Percentiles rank a stretch among this genome's conserved stretches.
Evolutionary conservation across 2,113 vertebrate genomes (phyloP).

Genomic region (Chinchilla lanigera): DNA sequence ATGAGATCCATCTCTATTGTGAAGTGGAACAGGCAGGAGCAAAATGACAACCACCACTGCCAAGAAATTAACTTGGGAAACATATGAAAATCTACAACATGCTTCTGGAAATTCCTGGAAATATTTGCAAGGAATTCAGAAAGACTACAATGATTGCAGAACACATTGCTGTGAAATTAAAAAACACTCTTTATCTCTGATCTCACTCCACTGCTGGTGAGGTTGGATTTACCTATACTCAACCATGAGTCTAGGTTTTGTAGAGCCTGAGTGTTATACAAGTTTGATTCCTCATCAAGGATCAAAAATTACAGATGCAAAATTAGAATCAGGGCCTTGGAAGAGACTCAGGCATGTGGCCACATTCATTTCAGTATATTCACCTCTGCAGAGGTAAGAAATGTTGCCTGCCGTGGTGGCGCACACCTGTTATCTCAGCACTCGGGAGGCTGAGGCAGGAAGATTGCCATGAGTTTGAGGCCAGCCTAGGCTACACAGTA

Average conservation of each 20-base stretch:
- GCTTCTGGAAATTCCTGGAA: background rate
- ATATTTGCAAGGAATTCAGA: background rate
- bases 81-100: background rate
- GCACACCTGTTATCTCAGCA: background rate
- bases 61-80: background rate
- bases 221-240: background rate
- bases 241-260: background rate
- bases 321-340: background rate
- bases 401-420: background rate
- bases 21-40: background rate
- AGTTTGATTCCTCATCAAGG: background rate
- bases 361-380: background rate
- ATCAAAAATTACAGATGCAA: background rate
- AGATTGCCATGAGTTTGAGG: background rate
- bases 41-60: background rate
- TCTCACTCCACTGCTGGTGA: background rate
- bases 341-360: background rate
- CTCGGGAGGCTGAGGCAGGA: background rate
- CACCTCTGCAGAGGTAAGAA: background rate
- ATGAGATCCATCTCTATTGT: background rate
- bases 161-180: background rate
- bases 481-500: background rate
- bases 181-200: background rate
- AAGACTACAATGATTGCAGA: background rate
- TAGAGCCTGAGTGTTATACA: background rate